Conservation (phyloP, 1,140 invertebrate genomes). For the Adelges cooleyi region DNA sequence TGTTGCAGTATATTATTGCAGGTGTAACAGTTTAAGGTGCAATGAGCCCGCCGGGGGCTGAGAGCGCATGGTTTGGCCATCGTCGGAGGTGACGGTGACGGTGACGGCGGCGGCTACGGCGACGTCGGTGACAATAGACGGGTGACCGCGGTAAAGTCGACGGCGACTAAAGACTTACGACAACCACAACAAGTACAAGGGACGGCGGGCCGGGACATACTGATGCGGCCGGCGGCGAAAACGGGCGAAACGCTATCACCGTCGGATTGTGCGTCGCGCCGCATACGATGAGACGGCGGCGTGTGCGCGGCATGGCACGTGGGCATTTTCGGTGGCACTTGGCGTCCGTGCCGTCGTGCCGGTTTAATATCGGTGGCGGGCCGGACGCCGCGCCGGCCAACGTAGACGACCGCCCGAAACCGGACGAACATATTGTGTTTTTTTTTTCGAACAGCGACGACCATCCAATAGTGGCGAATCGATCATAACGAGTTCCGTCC, state of each 20-base stretch:
- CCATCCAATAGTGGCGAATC: too few relatives aligned
- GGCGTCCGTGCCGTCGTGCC: conserved; percentile 35
- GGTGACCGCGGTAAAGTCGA: neutral
- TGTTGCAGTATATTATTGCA: conserved; percentile 55
- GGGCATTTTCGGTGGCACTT: too few relatives aligned
- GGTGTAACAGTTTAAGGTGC: conserved; percentile 57
- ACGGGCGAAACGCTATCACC: neutral
- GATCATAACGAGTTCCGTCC: too few relatives aligned
- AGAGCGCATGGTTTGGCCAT: conserved; percentile 39
- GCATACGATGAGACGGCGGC: too few relatives aligned
- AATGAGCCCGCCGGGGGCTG: conserved; percentile 55
- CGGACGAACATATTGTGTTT: too few relatives aligned
- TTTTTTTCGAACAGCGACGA: too few relatives aligned
- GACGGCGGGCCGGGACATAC: conserved; percentile 34
- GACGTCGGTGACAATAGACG: neutral
- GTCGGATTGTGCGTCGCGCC: too few relatives aligned
- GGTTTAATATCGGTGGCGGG: neutral
- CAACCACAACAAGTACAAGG: conserved; percentile 27
- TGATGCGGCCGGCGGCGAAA: conserved; percentile 36
- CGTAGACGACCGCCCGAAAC: too few relatives aligned
- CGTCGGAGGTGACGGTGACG: conserved; percentile 10
- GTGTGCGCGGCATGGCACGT: too few relatives aligned
- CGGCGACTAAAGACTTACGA: too few relatives aligned
- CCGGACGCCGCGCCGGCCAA: too few relatives aligned
- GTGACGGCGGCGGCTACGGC: conserved; percentile 36